A percentile compares a stretch with the other conserved stretches of the same genome.
Conservation (phyloP, 2,113 vertebrate genomes). For the Nothoprocta pentlandii region DNA sequence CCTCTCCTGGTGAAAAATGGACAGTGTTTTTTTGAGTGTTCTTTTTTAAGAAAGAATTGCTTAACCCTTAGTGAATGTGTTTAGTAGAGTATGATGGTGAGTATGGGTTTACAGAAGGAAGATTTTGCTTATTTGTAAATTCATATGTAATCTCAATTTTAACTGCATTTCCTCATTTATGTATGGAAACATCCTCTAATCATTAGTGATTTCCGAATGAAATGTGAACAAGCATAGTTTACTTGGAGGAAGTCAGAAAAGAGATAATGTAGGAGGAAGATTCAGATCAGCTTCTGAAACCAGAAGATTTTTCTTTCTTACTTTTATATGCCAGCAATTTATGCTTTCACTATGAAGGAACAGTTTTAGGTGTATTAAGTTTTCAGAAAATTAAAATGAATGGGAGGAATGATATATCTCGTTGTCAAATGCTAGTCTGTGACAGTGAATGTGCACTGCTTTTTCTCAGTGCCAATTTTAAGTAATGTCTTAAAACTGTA, state of each 20-base stretch:
- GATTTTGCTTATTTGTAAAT: neutral
- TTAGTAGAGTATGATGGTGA: neutral
- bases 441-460: conserved; percentile 24
- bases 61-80: neutral
- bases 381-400: conserved; percentile 39
- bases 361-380: neutral
- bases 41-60: neutral
- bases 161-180: neutral
- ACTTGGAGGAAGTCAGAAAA: neutral
- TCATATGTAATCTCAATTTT: neutral
- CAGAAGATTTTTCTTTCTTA: neutral
- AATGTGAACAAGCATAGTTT: neutral
- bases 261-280: neutral
- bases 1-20: neutral
- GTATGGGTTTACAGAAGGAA: neutral
- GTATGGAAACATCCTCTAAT: neutral
- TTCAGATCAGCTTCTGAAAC: neutral
- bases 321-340: conserved; percentile 3
- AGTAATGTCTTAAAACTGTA: conserved; percentile 42
- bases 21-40: neutral
- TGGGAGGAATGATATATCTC: conserved; percentile 22
- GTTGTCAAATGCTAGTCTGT: neutral
- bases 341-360: neutral
- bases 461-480: conserved; percentile 57
- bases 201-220: neutral